Percentiles rank a stretch among this genome's conserved stretches.
Evolutionary conservation across 1,140 invertebrate species (phyloP).

Genomic region (Drosophila paulistorum): DNA sequence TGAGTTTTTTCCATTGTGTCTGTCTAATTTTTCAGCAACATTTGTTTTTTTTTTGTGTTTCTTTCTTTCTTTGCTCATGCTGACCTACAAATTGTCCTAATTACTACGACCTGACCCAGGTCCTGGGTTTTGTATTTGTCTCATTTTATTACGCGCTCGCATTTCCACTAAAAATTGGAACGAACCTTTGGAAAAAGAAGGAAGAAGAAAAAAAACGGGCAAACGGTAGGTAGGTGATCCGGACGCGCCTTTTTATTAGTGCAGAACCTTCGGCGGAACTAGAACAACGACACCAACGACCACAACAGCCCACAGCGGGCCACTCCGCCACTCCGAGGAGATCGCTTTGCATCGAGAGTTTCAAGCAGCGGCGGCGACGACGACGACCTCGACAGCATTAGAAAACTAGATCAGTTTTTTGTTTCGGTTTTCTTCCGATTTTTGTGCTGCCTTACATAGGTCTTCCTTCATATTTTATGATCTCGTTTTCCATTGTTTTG

Average conservation of each 20-base stretch:
- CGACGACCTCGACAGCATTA: constrained; percentile 43
- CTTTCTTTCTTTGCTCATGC: constrained; percentile 23
- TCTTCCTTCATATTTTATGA: constrained; percentile 62
- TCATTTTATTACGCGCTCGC: constrained; percentile 69
- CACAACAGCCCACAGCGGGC: constrained; percentile 37
- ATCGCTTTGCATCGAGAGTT: constrained; percentile 10
- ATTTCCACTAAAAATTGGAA: constrained; percentile 77
- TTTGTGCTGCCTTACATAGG: constrained; percentile 34
- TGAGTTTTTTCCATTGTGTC: constrained; percentile 72
- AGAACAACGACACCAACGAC: constrained; percentile 9
- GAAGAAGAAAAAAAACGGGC: constrained; percentile 15
- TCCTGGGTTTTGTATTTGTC: constrained; percentile 15
- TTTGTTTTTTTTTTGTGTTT: constrained; percentile 28
- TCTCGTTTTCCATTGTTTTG: constrained; percentile 58
- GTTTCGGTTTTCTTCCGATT: constrained; percentile 43
- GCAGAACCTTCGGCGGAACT: constrained; percentile 62
- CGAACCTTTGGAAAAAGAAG: constrained; percentile 17
- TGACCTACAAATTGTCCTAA: constrained; percentile 72
- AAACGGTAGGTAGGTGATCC: constrained; percentile 32
- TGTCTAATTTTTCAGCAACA: neutral
- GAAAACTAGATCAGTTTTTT: constrained; percentile 68
- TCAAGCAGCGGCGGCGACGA: constrained; percentile 11
- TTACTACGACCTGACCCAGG: constrained; percentile 48
- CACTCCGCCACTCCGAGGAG: too few relatives aligned
- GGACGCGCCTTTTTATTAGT: constrained; percentile 78